Percentiles rank a stretch among this genome's conserved stretches.
phyloP scores from a whole-genome alignment of 2,797 vertebrate genomes.

The Mus spretus region DNA sequence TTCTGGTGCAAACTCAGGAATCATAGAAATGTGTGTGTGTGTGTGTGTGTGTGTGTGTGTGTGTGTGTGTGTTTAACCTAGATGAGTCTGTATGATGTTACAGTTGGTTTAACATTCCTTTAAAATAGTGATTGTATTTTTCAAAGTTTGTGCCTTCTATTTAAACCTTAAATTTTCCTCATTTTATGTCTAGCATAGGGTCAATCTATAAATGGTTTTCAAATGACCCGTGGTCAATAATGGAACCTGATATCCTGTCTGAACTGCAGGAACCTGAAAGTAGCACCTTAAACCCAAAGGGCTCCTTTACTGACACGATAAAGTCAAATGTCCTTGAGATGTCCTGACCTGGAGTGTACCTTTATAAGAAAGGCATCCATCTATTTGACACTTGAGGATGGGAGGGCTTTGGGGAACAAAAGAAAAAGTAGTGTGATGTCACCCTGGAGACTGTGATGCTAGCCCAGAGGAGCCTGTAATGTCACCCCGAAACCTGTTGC shows the following conservation, averaged over 20 bases:
- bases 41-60: no score
- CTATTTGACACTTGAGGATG: not conserved
- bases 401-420: not conserved
- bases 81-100: not conserved
- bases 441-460: not conserved
- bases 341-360: not conserved
- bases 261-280: not conserved
- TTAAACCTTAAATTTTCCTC: not conserved
- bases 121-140: no score
- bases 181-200: not conserved
- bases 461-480: not conserved
- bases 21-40: not conserved
- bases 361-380: not conserved
- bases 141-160: not conserved
- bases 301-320: not conserved
- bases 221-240: not conserved
- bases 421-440: rapidly evolving
- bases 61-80: not conserved
- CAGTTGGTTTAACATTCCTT: not conserved
- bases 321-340: not conserved
- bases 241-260: not conserved
- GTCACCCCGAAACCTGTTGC: no score
- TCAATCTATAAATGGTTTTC: not conserved
- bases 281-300: not conserved
- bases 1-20: not conserved